Percentiles rank a stretch among this genome's conserved stretches.
Conservation (phyloP, 1,140 invertebrate genomes). For the Solenopsis invicta region DNA sequence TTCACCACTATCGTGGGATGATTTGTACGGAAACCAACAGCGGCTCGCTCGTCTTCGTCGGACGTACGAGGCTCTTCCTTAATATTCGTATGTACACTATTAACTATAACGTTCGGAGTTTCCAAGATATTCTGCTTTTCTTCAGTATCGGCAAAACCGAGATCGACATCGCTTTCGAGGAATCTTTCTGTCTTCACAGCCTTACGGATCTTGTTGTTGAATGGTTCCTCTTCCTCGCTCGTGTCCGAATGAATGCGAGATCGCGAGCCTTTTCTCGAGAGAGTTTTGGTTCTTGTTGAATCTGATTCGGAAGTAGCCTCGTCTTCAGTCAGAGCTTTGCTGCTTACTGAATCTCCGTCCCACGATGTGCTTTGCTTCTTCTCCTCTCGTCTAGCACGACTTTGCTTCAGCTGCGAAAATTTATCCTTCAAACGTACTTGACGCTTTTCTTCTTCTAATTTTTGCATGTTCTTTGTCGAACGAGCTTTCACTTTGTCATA, state of each 20-base stretch:
- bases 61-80: slow-evolving; percentile 86
- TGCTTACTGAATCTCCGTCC: slow-evolving; percentile 93
- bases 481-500: slow-evolving; percentile 99
- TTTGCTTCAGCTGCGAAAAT: slow-evolving; percentile 95
- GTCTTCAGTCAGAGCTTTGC: slow-evolving; percentile 86
- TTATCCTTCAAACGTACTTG: slow-evolving; percentile 93
- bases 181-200: slow-evolving; percentile 85
- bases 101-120: slow-evolving; percentile 76
- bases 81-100: slow-evolving; percentile 79
- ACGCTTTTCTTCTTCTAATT: slow-evolving; percentile 95
- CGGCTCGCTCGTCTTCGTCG: slow-evolving; percentile 84
- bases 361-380: slow-evolving; percentile 95
- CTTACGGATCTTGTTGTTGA: slow-evolving; percentile 83
- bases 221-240: slow-evolving; percentile 88
- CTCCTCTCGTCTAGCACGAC: slow-evolving; percentile 93
- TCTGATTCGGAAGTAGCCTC: slow-evolving; percentile 85
- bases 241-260: slow-evolving; percentile 89
- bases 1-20: slow-evolving; percentile 79
- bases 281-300: slow-evolving; percentile 85
- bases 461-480: slow-evolving; percentile 97
- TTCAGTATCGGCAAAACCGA: slow-evolving; percentile 87
- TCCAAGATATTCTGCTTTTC: slow-evolving; percentile 85
- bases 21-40: slow-evolving; percentile 78
- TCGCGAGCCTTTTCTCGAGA: slow-evolving; percentile 85
- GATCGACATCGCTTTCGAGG: slow-evolving; percentile 88